phyloP scores from a whole-genome alignment of 2,113 vertebrate species.

The Enhydra lutris region DNA sequence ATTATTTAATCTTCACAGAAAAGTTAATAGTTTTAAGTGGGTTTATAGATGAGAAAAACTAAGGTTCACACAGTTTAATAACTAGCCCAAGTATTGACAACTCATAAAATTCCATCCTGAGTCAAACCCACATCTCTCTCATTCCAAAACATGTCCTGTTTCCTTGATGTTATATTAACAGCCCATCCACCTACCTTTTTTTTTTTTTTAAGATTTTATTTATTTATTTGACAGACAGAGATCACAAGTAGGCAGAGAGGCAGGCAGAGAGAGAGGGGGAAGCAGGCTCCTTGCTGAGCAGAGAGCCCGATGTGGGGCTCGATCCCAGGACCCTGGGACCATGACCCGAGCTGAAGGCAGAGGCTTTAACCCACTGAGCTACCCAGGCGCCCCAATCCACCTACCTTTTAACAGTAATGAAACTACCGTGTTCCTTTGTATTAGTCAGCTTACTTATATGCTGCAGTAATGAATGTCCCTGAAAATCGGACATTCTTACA shows the following conservation, averaged over 20 bases:
- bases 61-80: background rate
- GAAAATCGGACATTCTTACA: background rate
- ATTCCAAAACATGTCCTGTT: background rate
- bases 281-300: no score
- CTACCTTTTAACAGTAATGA: background rate
- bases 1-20: background rate
- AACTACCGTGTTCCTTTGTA: background rate
- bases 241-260: no score
- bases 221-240: no score
- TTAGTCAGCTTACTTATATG: background rate
- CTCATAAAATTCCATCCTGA: background rate
- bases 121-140: background rate
- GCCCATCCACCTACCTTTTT: background rate
- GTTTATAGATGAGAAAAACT: background rate
- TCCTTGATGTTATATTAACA: background rate
- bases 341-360: no score
- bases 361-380: no score
- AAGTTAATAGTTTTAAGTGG: background rate
- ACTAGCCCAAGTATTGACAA: background rate
- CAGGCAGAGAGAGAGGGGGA: no score
- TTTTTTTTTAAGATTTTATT: no score
- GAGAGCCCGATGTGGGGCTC: no score
- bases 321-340: no score
- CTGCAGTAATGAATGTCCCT: background rate
- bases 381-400: no score